phyloP scores from a whole-genome alignment of 2,113 vertebrate species.

The Suncus etruscus region DNA sequence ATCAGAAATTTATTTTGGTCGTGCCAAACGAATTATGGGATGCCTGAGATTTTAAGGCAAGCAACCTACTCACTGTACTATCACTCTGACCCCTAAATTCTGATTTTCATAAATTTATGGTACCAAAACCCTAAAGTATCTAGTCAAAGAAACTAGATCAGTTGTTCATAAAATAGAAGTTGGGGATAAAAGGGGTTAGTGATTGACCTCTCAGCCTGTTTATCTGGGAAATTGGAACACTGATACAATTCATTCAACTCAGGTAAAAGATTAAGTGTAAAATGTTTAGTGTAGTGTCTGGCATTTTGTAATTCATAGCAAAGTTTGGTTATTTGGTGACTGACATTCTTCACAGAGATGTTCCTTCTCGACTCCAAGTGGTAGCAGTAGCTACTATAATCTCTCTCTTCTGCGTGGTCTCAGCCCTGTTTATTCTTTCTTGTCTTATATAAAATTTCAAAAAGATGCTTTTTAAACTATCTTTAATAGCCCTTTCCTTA shows the following conservation, averaged over 20 bases:
- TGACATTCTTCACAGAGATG: not conserved
- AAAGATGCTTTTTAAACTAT: too few relatives aligned
- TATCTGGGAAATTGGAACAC: not conserved
- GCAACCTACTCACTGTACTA: not conserved
- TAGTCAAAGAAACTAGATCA: too few relatives aligned
- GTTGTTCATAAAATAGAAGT: too few relatives aligned
- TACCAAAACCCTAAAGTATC: too few relatives aligned
- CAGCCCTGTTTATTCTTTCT: too few relatives aligned
- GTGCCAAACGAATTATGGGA: not conserved
- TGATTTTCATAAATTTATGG: too few relatives aligned
- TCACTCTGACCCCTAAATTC: too few relatives aligned
- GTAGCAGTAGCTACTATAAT: not conserved
- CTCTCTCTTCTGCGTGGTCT: not conserved
- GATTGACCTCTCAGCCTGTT: not conserved
- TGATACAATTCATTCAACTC: not conserved
- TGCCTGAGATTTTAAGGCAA: not conserved
- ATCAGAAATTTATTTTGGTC: not conserved
- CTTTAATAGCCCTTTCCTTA: not conserved
- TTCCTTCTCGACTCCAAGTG: fast-evolving
- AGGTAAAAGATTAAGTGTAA: not conserved
- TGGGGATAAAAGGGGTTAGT: not conserved
- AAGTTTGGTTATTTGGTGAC: fast-evolving
- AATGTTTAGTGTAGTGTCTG: too few relatives aligned
- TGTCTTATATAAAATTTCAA: not conserved
- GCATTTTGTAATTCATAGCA: not conserved